Base-by-base conservation (phyloP, 1,140 invertebrate genomes). In the Oedothorax gibbosus region DNA sequence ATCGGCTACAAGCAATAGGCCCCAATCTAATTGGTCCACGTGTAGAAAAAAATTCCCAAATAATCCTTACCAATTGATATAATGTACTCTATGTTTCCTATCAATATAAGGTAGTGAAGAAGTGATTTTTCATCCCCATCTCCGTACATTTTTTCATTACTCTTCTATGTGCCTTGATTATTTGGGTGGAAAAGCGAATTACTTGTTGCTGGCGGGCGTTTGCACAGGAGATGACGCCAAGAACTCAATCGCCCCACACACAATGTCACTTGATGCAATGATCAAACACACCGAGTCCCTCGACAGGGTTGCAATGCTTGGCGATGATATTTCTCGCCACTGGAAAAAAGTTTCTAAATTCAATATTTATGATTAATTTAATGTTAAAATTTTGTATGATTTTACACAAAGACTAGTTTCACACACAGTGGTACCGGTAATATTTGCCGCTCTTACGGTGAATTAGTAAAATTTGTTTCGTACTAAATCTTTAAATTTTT, bases 261-360 rank as follows among this genome's bases (percentile, higher is more conserved):
- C 79, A 82, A 82, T 82, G 78, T 66, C 78, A 80, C 65, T 80
- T 69, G 78, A 80, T 80, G 69, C 79, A 72, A 65, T 72, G 68
- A 54, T 72, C 79, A 82, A 82, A 82, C 79, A 82, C n/a, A 50
- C 53, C 51, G 62, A 82, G 72, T 60, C 69, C 53, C 53, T 82
- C 15, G 15, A 53, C n/a, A 79, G 57, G 79, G 68, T 82, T 72
- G 69, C 79, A 6, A 9, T 20, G 6, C 49, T 18, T 18, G 8
- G 50, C 68, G 68, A 14, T 51, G 18, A 14, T 60, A n/a, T 60
- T 4, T 60, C 4, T 6, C 2, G n/a, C 12, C 12, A 60, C 12
- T 7, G 57, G 9, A 60, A 60, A n/a, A 6, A 60, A 4, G 12
- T 7, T 14, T 4, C 2, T 14, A 12, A 60, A 57, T 57, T 57